Percentiles rank a stretch among this genome's conserved stretches.
Conservation (phyloP, 2,113 vertebrate genomes). For the Cariama cristata region DNA sequence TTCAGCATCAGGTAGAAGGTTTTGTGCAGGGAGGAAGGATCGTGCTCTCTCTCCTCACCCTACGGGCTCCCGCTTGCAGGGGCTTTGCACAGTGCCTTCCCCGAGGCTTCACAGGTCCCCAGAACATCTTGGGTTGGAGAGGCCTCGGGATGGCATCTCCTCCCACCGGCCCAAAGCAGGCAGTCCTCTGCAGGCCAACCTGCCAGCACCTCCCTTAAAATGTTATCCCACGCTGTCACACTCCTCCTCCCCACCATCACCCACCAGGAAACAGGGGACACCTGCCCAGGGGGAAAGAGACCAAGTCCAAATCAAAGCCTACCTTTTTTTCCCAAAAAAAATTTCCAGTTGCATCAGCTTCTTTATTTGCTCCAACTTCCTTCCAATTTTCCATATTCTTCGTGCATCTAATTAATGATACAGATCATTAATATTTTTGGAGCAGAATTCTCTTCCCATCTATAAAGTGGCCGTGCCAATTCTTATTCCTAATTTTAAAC, state of each 20-base stretch:
- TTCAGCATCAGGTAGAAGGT: neutral
- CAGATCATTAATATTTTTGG: constrained; percentile 11
- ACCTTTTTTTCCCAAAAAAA: neutral
- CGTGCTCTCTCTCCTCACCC: neutral
- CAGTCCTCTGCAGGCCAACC: neutral
- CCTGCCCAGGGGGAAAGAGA: neutral
- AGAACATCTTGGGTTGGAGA: neutral
- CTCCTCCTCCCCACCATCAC: neutral
- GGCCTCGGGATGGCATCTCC: neutral
- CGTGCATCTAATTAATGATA: neutral
- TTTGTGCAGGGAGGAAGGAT: neutral
- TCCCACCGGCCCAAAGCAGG: neutral
- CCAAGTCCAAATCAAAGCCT: neutral
- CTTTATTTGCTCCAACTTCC: neutral
- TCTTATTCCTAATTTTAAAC: constrained; percentile 22
- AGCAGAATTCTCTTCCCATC: constrained; percentile 12
- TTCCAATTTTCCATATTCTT: neutral
- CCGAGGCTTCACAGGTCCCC: neutral
- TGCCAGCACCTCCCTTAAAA: neutral
- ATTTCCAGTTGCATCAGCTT: neutral
- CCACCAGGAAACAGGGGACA: neutral
- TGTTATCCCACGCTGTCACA: neutral
- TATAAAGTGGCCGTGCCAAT: neutral
- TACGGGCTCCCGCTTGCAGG: neutral
- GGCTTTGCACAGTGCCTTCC: neutral